Evolutionary conservation across 1,140 invertebrate species (phyloP).

Genomic region (Tetragnatha versicolor): DNA sequence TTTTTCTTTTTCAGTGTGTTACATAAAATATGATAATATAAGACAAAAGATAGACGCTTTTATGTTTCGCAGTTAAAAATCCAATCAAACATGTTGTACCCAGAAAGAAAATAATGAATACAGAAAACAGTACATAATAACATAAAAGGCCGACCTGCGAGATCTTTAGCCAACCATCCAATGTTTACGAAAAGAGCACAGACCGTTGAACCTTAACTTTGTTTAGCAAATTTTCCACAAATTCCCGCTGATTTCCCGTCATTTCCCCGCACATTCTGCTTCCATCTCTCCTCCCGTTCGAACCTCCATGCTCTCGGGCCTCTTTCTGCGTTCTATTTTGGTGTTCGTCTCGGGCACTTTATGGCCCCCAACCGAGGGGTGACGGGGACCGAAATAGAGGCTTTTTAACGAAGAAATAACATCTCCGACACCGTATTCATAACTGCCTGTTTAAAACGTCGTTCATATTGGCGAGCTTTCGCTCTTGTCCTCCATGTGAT

Average conservation of each 20-base stretch:
- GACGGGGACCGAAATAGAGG: background rate
- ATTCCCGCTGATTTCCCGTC: background rate
- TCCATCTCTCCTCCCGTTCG: background rate
- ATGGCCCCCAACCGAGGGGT: background rate
- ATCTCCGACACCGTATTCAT: conserved; percentile 19
- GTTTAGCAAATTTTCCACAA: background rate
- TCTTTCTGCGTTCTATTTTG: conserved; percentile 8
- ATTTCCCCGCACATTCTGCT: background rate
- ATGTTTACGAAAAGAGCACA: too few species aligned
- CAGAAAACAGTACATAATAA: too few species aligned
- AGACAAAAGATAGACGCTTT: too few species aligned
- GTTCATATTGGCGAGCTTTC: conserved; percentile 25
- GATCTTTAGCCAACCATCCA: too few species aligned
- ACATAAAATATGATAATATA: too few species aligned
- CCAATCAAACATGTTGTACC: too few species aligned
- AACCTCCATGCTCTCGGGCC: background rate
- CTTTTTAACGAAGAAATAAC: conserved; percentile 19
- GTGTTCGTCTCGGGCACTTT: conserved; percentile 24
- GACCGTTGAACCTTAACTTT: too few species aligned
- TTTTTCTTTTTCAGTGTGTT: too few species aligned
- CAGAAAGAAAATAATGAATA: too few species aligned
- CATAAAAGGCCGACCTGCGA: too few species aligned
- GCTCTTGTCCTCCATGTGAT: too few species aligned
- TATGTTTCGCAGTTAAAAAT: too few species aligned
- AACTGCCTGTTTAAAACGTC: conserved; percentile 32